Evolutionary conservation across 2,113 vertebrate species (phyloP), one percentile per base, ranked within the genome.

Genomic region (Lycocorax pyrrhopterus): DNA sequence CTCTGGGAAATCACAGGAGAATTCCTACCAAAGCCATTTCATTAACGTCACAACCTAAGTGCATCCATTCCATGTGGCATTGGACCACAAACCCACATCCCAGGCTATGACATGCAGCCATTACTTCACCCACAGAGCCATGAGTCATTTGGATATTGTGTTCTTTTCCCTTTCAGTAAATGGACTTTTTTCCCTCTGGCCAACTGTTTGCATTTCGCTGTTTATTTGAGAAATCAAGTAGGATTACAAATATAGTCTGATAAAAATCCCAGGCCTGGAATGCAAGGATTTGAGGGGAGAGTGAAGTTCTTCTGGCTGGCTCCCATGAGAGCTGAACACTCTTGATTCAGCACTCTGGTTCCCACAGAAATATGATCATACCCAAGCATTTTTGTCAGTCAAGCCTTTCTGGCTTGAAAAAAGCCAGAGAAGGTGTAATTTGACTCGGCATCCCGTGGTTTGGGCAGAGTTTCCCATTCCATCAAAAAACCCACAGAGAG

Each of bases 141-240:
- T 79, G 74, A 94, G 55, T 94, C 94, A 91, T 73, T 85, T 69
- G 21, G 66, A 56, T 93, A 73, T 17, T 3, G 0, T 73, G 51
- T 74, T 83, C 75, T 84, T 87, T 94, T 84, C 53, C 53, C 32
- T 44, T 89, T 88, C 75, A 71, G 63, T 80, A 83, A 91, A 27
- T 66, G 59, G 35, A 46, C 88, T 11, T 21, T 51, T 90, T 90
- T 74, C 35, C 44, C 41, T 87, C 66, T 78, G 23, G 32, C 39
- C 60, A 72, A 78, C 75, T 29, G 9, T 81, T 93, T 93, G 15
- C n/a, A 64, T 85, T 90, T 84, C 63, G 55, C 41, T 69, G 22
- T 69, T 87, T 83, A 56, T 74, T 83, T 71, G 56, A 87, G 67
- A 96, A 94, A 89, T 59, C 33, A 81, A 74, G 20, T 33, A 64